phyloP scores from a whole-genome alignment of 1,140 invertebrate species.

The Brachionus manjavacas region DNA sequence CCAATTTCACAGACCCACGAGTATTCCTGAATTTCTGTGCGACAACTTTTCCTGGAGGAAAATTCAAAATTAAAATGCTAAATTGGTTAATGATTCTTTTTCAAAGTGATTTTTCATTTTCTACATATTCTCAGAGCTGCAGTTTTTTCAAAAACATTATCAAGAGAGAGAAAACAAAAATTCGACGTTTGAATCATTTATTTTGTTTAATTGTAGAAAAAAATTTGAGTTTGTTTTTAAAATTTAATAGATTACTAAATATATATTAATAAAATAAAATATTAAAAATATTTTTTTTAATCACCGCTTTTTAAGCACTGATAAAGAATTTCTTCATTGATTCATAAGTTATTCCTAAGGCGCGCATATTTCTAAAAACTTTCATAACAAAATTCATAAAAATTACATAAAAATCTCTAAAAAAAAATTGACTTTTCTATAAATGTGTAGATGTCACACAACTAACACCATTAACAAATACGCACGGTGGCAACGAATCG shows the following conservation, averaged over 20 bases:
- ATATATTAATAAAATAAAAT: neutral
- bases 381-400: conserved; percentile 1
- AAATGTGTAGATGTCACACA: conserved; percentile 41
- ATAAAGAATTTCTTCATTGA: neutral
- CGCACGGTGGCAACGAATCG: conserved; percentile 20
- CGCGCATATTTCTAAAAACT: neutral
- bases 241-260: neutral
- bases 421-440: neutral
- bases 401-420: neutral
- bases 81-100: no score
- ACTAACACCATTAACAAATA: conserved; percentile 40
- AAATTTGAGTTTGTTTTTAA: neutral
- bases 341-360: neutral
- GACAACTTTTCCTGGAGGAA: no score
- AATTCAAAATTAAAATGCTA: no score
- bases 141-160: no score
- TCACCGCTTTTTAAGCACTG: neutral
- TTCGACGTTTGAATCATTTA: neutral
- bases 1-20: no score
- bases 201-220: neutral
- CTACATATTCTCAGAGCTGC: no score
- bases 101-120: no score
- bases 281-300: neutral
- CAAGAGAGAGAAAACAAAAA: neutral
- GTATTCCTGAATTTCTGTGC: no score